Evolutionary conservation across 2,113 vertebrate species (phyloP), one percentile per base, ranked within the genome.

Genomic region (Mandrillus leucophaeus): DNA sequence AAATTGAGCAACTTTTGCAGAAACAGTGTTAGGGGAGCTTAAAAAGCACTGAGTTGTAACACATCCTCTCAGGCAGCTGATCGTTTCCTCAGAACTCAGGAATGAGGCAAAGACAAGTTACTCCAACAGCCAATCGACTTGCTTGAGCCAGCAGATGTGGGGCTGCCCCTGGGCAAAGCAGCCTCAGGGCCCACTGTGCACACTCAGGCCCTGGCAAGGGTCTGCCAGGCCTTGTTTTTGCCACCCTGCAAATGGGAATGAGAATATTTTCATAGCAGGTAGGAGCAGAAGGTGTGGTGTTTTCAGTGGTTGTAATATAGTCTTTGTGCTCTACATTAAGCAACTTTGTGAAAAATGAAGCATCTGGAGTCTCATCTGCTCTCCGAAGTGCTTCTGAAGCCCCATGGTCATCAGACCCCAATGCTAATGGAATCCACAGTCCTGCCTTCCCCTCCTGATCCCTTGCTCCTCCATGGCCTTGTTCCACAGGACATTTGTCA

Each of bases 1-100:
- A 86, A 43, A 68, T 45, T 32, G n/a, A 88, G 48, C 40, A 79
- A 70, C 59, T 89, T 94, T 88, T 96, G 61, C 59, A 97, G 82
- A 79, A 91, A 79, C 23, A 64, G 23, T 88, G 76, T 88, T 91
- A 52, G n/a, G 52, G 78, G 73, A 96, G 86, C 52, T 9, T 25
- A 64, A 55, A 93, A 90, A 83, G 25, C 82, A 76, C 48, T 83
- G 73, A 80, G n/a, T 88, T 93, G 18, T 82, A 70, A 92, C 52
- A 93, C 27, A 78, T 12, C 52, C 73, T 79, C 85, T 90, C 40
- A 80, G 64, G 73, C n/a, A 88, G 64, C 50, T 96, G 70, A 94
- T 96, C 6, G 5, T 82, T 95, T 96, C 92, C 89, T 97, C 87
- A 93, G 88, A 73, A 81, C 50, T 79, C 0, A 0, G 32, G 12